Evolutionary conservation across 2,888 invertebrate genomes (phyloP), one percentile per base, ranked within the genome.

Genomic region (Acrocyrtus sp.): DNA sequence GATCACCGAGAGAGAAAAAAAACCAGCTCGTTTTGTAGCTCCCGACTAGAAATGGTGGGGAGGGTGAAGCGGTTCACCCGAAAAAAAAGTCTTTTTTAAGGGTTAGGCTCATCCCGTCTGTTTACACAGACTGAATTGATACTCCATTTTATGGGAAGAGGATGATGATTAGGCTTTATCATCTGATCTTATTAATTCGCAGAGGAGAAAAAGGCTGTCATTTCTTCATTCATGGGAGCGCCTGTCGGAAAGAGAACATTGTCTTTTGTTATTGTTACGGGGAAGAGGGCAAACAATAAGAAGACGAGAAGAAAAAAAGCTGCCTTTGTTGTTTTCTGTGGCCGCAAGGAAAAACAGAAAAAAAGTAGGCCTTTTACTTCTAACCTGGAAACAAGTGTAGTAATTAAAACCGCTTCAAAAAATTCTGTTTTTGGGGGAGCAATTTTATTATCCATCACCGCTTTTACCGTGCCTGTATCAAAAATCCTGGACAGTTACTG

Each of bases 191-290:
- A 34, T 34, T n/a, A n/a, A n/a, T n/a, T n/a, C n/a, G n/a, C n/a
- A 22, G 41, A 45, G 21, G 57, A 58, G 26, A 8, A 56, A 41
- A 22, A 8, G 24, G n/a, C 12, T 57, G 29, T 43, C 39, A n/a
- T 41, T 39, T 68, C 50, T 34, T 34, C 34, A 34, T 8, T 12
- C 12, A 34, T 34, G 5, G 12, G 5, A 8, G 6, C 12, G 6
- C 34, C 12, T 34, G 34, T 34, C 12, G 12, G 12, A 34, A 12
- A 34, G 60, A 68, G 54, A 67, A 68, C 48, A 24, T 41, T 29
- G n/a, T n/a, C 45, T 53, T 45, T 68, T 68, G 68, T 68, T 68
- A 47, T 68, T 68, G 60, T 68, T 53, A 54, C 67, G 22, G 29
- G 1, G 29, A 10, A 57, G 48, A 67, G 39, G 43, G 51, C 53